Conservation (phyloP, 2,113 vertebrate species). For the Xyliphius kryptos region DNA sequence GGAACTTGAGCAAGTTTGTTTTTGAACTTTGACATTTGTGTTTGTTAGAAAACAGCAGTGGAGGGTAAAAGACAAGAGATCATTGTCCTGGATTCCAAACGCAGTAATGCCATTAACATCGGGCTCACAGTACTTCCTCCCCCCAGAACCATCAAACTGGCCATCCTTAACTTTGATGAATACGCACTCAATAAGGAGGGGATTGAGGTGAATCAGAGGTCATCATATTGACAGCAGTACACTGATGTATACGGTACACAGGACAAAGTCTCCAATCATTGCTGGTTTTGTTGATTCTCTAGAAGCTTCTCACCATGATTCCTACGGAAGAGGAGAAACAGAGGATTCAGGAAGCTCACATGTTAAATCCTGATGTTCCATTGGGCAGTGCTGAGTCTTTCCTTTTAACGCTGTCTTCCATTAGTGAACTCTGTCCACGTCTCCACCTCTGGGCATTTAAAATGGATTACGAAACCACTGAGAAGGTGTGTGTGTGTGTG, state of each 20-base stretch:
- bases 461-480: constrained; percentile 89
- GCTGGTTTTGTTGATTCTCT: constrained; percentile 1
- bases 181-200: constrained; percentile 98
- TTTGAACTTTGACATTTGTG: no score
- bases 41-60: constrained; percentile 79
- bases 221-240: no score
- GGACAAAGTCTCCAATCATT: no score
- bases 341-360: constrained; percentile 91
- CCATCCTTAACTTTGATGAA: constrained; percentile 96
- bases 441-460: constrained; percentile 98
- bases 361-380: constrained; percentile 82
- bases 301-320: constrained; percentile 98
- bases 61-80: constrained; percentile 93
- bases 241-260: no score
- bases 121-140: constrained; percentile 91
- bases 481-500: no score
- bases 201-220: constrained; percentile 93
- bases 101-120: constrained; percentile 96
- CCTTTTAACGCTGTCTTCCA: constrained; percentile 88
- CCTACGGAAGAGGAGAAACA: no score
- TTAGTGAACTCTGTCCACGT: constrained; percentile 87
- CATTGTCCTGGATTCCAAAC: constrained; percentile 92
- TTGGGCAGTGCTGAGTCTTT: constrained; percentile 92
- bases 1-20: no score
- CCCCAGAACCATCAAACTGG: constrained; percentile 92